Conservation (phyloP, 2,888 invertebrate genomes). For the Sthenelais limicola region DNA sequence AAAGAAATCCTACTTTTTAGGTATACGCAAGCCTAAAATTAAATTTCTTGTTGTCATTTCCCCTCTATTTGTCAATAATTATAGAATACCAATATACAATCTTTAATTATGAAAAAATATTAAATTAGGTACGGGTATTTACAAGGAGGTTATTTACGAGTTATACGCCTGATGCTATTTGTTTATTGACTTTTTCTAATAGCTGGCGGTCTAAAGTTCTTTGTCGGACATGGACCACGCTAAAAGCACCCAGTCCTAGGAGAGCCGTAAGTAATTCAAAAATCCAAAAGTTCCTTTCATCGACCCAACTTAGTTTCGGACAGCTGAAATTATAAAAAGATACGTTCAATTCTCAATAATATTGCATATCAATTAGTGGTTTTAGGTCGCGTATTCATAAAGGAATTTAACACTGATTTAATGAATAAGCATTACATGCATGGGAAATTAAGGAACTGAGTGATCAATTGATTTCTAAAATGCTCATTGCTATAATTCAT, state of each 20-base stretch:
- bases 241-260: constrained; percentile 78
- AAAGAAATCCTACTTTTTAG: too few relatives aligned
- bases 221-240: constrained; percentile 79
- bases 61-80: neutral
- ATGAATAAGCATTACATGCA: too few relatives aligned
- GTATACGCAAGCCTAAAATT: too few relatives aligned
- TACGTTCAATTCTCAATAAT: constrained; percentile 29
- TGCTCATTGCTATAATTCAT: too few relatives aligned
- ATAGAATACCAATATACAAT: constrained; percentile 1
- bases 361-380: too few relatives aligned
- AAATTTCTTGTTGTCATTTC: too few relatives aligned
- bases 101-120: neutral
- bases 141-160: neutral
- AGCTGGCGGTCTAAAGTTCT: constrained; percentile 80
- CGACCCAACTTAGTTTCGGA: constrained; percentile 81
- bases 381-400: too few relatives aligned
- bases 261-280: constrained; percentile 83
- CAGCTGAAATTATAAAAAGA: constrained; percentile 35
- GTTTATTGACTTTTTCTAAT: constrained; percentile 80
- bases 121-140: neutral
- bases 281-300: constrained; percentile 87
- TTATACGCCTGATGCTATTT: constrained; percentile 77
- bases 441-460: too few relatives aligned
- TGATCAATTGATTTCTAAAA: too few relatives aligned
- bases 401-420: too few relatives aligned